These are phyloP conservation scores for Patagioenas fasciata DNA, from an alignment of 2,113 vertebrate genomes.

Conservation along the genomic window DNA sequence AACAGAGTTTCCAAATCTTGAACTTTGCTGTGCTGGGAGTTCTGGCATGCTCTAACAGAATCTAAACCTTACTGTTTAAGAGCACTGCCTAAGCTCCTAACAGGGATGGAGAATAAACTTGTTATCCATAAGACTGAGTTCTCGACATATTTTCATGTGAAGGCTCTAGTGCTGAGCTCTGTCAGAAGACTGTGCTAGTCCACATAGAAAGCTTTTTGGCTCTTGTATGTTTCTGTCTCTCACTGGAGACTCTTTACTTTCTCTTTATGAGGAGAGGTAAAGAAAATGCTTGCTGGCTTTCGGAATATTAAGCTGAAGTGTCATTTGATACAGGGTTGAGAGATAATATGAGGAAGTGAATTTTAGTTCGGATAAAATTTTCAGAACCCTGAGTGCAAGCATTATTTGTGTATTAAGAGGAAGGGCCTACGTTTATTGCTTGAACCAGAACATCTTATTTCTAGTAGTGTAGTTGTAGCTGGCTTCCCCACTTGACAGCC, in stretches of 20 bases:
- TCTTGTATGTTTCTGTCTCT: neutral
- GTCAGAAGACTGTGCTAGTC: neutral
- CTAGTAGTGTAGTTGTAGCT: neutral
- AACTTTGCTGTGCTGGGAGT: neutral
- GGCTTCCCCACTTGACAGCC: neutral
- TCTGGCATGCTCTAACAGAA: neutral
- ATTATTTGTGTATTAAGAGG: neutral
- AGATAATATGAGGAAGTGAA: neutral
- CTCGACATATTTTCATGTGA: neutral
- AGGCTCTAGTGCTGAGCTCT: neutral
- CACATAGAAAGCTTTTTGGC: neutral
- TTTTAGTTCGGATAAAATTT: neutral
- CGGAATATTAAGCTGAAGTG: neutral
- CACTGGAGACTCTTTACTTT: neutral
- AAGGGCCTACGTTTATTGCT: neutral
- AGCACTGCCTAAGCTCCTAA: neutral
- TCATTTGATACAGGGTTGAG: neutral
- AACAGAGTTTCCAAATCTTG: neutral
- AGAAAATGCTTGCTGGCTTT: neutral
- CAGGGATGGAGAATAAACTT: neutral
- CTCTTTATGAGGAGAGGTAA: neutral
- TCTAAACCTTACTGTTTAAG: neutral
- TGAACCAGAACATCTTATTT: neutral
- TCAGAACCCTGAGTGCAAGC: neutral
- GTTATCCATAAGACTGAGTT: accelerated